A percentile compares a stretch with the other conserved stretches of the same genome.
Evolutionary conservation across 2,113 vertebrate genomes (phyloP).

Genomic region (Pygoscelis adeliae): DNA sequence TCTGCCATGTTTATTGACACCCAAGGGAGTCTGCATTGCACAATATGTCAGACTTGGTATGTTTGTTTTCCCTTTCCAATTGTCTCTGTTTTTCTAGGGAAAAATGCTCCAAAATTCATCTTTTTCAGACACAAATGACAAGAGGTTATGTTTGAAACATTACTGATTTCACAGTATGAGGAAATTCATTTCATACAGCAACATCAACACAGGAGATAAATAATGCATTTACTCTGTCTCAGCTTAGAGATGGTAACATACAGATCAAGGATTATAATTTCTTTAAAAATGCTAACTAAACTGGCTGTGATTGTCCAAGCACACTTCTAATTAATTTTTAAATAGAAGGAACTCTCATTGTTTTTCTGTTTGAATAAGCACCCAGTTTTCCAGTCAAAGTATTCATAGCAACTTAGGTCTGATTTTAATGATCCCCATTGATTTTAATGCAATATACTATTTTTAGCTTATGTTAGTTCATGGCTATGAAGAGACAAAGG

Average conservation of each 20-base stretch:
- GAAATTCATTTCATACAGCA: neutral
- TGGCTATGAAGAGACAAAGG: neutral
- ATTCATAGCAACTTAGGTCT: neutral
- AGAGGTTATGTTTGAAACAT: neutral
- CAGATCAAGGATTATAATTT: neutral
- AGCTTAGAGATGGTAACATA: neutral
- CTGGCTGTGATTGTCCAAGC: neutral
- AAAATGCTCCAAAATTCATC: neutral
- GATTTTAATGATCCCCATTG: neutral
- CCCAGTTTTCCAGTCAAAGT: neutral
- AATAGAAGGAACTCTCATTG: neutral
- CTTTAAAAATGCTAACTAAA: neutral
- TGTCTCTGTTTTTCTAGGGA: neutral
- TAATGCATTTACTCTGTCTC: neutral
- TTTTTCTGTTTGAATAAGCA: neutral
- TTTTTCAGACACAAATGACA: neutral
- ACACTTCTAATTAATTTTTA: neutral
- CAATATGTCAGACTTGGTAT: neutral
- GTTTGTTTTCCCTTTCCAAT: neutral
- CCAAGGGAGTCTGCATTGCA: neutral
- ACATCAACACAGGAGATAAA: neutral
- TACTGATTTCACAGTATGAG: neutral
- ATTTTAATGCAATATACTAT: neutral
- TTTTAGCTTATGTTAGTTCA: neutral
- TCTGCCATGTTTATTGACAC: slow-evolving; percentile 37